phyloP scores from a whole-genome alignment of 2,888 invertebrate genomes.

The Podotricha telesiphe region DNA sequence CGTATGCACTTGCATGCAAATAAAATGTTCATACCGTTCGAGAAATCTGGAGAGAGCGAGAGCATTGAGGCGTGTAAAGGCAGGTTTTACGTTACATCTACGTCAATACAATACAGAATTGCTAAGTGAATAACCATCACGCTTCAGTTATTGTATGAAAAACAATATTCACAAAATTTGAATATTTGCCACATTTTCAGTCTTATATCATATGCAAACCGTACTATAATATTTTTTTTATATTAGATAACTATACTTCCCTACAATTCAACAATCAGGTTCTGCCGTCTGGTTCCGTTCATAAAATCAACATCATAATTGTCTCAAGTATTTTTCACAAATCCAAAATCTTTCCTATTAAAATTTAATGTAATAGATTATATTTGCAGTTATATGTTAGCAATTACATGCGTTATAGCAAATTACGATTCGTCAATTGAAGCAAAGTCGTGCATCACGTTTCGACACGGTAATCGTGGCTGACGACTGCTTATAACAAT shows the following conservation, averaged over 20 bases:
- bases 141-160: constrained; percentile 9
- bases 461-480: constrained; percentile 13
- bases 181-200: not conserved
- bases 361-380: not conserved
- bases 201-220: not conserved
- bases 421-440: constrained; percentile 26
- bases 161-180: not conserved
- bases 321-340: not conserved
- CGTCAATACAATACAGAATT: constrained; percentile 51
- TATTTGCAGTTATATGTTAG: constrained; percentile 1
- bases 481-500: constrained; percentile 2
- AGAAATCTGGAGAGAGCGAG: constrained; percentile 75
- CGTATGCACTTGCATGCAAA: constrained; percentile 72
- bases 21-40: constrained; percentile 65
- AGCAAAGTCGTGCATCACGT: constrained; percentile 32
- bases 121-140: constrained; percentile 28
- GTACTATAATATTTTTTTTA: not conserved
- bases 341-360: not conserved
- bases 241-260: not conserved
- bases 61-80: constrained; percentile 61
- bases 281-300: too few species aligned
- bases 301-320: too few species aligned
- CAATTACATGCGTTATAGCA: constrained; percentile 18
- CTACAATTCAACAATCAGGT: not conserved
- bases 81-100: constrained; percentile 50